Conservation (phyloP, 2,113 vertebrate genomes). For the Caranx ignobilis region DNA sequence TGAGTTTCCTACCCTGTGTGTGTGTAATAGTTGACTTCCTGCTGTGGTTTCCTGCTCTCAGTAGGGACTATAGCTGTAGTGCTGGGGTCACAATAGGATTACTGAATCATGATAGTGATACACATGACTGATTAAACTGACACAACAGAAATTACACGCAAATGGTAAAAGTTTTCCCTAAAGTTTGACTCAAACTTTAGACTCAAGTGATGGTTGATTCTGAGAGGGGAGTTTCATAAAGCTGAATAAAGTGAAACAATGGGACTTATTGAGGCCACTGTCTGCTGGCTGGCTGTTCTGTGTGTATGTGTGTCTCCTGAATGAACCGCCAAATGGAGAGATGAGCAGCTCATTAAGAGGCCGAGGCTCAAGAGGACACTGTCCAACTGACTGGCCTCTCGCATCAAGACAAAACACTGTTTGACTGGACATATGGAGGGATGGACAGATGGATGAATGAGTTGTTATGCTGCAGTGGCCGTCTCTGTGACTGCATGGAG, state of each 20-base stretch:
- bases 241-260: slow-evolving; percentile 39
- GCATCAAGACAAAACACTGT: slow-evolving; percentile 61
- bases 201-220: neutral
- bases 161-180: neutral
- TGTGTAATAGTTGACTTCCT: slow-evolving; percentile 64
- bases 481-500: neutral
- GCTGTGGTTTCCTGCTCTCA: slow-evolving; percentile 60
- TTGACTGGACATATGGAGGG: slow-evolving; percentile 61
- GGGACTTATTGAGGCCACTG: slow-evolving; percentile 37
- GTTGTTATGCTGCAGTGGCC: slow-evolving; percentile 24
- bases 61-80: slow-evolving; percentile 12
- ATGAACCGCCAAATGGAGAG: slow-evolving; percentile 37
- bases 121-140: slow-evolving; percentile 7
- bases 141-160: neutral
- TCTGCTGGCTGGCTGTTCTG: slow-evolving; percentile 30
- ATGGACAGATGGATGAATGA: slow-evolving; percentile 40
- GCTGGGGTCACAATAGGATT: slow-evolving; percentile 45
- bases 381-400: slow-evolving; percentile 44
- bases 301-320: slow-evolving; percentile 28
- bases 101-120: slow-evolving; percentile 36
- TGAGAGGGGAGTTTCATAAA: slow-evolving; percentile 15
- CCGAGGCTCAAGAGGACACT: slow-evolving; percentile 41
- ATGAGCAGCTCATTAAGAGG: slow-evolving; percentile 67
- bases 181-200: slow-evolving; percentile 2
- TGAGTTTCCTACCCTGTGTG: slow-evolving; percentile 46